phyloP scores from a whole-genome alignment of 2,888 invertebrate species.

The Brachynemurus nebulosus region DNA sequence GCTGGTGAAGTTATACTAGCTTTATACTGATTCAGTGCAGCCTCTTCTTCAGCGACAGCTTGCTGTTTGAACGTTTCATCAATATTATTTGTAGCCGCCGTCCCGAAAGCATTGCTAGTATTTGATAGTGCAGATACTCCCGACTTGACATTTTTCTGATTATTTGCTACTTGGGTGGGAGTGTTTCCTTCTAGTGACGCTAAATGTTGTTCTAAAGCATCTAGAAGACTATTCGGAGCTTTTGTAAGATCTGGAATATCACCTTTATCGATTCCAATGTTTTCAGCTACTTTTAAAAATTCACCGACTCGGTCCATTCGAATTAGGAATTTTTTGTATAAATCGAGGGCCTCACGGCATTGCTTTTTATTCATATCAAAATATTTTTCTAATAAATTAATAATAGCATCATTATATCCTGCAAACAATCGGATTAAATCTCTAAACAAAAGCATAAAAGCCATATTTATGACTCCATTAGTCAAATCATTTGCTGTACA shows the following conservation, averaged over 20 bases:
- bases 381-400: constrained; percentile 97
- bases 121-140: constrained; percentile 79
- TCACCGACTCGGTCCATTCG: constrained; percentile 98
- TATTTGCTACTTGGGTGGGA: constrained; percentile 71
- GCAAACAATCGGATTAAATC: constrained; percentile 97
- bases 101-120: constrained; percentile 78
- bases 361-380: constrained; percentile 99
- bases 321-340: constrained; percentile 97
- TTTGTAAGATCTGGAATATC: constrained; percentile 98
- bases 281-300: constrained; percentile 81
- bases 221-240: constrained; percentile 93
- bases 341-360: constrained; percentile 92
- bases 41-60: constrained; percentile 91
- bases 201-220: constrained; percentile 94
- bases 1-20: constrained; percentile 66
- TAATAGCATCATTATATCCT: constrained; percentile 99
- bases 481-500: constrained; percentile 90
- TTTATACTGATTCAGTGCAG: constrained; percentile 89
- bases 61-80: constrained; percentile 77
- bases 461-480: constrained; percentile 95
- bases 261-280: constrained; percentile 96
- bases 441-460: constrained; percentile 96
- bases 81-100: constrained; percentile 64
- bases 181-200: constrained; percentile 89
- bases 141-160: constrained; percentile 80